Base-by-base conservation (phyloP, 2,888 invertebrate genomes). In the Caenorhabditis afra region DNA sequence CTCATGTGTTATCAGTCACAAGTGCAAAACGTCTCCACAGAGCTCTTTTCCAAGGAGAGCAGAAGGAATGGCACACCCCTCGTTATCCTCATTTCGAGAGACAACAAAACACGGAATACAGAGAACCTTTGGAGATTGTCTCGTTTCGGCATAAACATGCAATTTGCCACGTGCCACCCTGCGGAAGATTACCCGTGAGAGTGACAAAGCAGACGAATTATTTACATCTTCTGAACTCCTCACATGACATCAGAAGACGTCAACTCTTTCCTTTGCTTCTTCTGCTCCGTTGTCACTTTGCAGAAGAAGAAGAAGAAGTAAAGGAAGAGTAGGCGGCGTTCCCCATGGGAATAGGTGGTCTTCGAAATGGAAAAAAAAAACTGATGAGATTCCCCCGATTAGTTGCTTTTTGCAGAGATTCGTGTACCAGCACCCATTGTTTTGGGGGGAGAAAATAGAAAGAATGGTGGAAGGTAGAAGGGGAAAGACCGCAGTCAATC, bases 171-270 rank as follows among this genome's bases (percentile, higher is more conserved):
- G 47, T 47, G 7, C n/a, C n/a, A n/a, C n/a, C n/a, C n/a, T n/a
- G n/a, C n/a, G n/a, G n/a, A n/a, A n/a, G n/a, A n/a, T 37, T 37
- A 37, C 37, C 7, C 5, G 37, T 8, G 11, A 8, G 37, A 37
- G 11, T 11, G 7, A 41, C 7, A 41, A 41, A 8, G 14, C 3
- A 14, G 41, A 41, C 2, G 41, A 41, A 41, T 14, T 11, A 41
- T 41, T 41, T 3, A 14, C 41, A 14, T 11, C 11, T 41, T 22
- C 23, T 39, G 41, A 64, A 64, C 41, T 52, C 49, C 49, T 66
- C 29, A 7, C 22, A 49, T 66, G 66, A 47, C 57, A 57, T 66
- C 57, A 57, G 57, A 55, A 14, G 29, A 47, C 35, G n/a, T 45
- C 61, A 16, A 64, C 41, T 16, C 62, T 14, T 7, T 45, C 16